Percentiles rank a stretch among this genome's conserved stretches.
These are phyloP conservation scores for Crotalus horridus DNA, from an alignment of 2,113 vertebrate species.

Conservation along the genomic window DNA sequence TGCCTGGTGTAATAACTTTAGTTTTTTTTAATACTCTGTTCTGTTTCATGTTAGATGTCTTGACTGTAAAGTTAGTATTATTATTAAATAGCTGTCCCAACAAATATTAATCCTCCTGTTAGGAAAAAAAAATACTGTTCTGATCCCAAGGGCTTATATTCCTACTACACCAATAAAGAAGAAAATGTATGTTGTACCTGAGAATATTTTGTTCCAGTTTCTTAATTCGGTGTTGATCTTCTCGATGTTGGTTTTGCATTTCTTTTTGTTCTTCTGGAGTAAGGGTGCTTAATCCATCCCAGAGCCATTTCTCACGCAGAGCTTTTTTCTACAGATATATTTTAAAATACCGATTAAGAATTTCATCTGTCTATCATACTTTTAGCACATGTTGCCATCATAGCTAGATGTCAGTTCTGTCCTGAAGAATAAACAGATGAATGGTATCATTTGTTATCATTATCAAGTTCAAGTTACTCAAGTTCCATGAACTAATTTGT, in stretches of 20 bases:
- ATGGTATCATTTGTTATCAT: background rate
- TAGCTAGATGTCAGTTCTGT: background rate
- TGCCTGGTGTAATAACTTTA: background rate
- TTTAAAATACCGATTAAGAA: background rate
- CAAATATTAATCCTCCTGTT: background rate
- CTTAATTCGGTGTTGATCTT: constrained; percentile 79
- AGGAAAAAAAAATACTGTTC: background rate
- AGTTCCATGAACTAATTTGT: background rate
- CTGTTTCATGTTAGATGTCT: background rate
- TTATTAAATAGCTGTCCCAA: background rate
- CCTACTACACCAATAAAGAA: background rate
- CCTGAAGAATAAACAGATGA: background rate
- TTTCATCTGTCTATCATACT: background rate
- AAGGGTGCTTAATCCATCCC: constrained; percentile 85
- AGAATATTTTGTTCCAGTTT: constrained; percentile 81
- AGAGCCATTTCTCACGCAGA: constrained; percentile 92
- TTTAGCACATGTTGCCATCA: background rate
- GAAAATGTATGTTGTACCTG: constrained; percentile 71
- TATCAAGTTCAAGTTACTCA: background rate
- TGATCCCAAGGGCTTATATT: background rate
- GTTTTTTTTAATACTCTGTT: background rate
- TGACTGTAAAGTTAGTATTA: background rate
- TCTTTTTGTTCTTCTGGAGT: constrained; percentile 86
- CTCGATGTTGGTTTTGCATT: constrained; percentile 80
- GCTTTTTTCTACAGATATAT: constrained; percentile 81